phyloP scores from a whole-genome alignment of 2,113 vertebrate species.

The Picathartes gymnocephalus region DNA sequence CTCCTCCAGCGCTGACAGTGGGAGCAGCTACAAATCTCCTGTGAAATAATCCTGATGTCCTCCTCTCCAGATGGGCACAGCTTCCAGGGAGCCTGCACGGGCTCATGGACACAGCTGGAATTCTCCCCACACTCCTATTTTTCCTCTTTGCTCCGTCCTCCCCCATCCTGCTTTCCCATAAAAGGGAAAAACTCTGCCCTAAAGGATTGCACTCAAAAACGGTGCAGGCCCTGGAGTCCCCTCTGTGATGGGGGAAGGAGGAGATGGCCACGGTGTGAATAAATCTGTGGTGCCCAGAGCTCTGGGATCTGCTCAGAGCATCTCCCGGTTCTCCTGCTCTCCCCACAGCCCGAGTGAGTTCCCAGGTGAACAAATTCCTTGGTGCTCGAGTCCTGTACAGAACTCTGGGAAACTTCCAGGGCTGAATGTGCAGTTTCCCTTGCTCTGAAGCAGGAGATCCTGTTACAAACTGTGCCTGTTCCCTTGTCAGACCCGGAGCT shows the following conservation, averaged over 20 bases:
- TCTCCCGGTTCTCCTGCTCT: not conserved
- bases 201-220: accelerated
- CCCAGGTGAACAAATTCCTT: not conserved
- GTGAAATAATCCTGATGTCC: not conserved
- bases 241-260: not conserved
- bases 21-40: not conserved
- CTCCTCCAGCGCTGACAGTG: not conserved
- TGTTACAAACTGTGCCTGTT: not conserved
- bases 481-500: not conserved
- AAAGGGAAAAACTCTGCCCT: not conserved
- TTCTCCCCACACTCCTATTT: not conserved
- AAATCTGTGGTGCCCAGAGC: not conserved
- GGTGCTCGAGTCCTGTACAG: accelerated
- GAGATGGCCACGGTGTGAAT: accelerated
- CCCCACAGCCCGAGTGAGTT: not conserved
- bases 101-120: not conserved
- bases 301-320: not conserved
- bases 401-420: not conserved
- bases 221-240: not conserved
- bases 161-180: not conserved
- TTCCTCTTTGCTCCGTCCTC: not conserved
- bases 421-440: not conserved
- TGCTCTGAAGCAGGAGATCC: not conserved
- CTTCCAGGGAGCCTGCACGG: not conserved
- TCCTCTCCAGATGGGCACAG: not conserved